Evolutionary conservation across 2,888 invertebrate species (phyloP), one percentile per base, ranked within the genome.

Genomic region (Fragum whitleyi): DNA sequence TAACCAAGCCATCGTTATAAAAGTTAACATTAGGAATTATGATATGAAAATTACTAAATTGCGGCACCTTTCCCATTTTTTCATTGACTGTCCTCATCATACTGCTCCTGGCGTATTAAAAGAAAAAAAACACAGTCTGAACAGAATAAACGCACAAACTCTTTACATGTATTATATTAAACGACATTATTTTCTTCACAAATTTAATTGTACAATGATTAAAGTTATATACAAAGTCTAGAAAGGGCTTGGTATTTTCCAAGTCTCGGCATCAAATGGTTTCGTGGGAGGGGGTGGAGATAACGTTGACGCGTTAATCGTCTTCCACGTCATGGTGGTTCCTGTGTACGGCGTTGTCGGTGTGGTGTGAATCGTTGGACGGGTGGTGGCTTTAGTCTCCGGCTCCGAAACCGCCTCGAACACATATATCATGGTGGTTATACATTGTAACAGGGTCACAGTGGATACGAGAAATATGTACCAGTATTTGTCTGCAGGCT

Each of bases 401-500:
- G 86, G 69, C 0, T 80, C 67, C 0, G 85, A 81, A 2, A 71
- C 57, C 16, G 73, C 81, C 47, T 90, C 88, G 81, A 91, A 93
- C 5, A 91, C 90, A 79, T 90, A 92, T n/a, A 92, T 86, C 74
- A 92, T 92, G 1, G 91, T 89, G 26, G 91, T 91, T 11, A 93
- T 86, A 62, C 90, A 90, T 86, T 93, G 93, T 82, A 92, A 90
- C 6, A 89, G 81, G 57, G 92, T 91, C 23, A 92, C 90, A 0
- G 75, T 79, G 3, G 89, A 90, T 6, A 93, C 83, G 32, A 92
- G 55, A 69, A 92, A 87, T 28, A 92, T 87, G 79, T 90, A 92
- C 93, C 93, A 93, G 85, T 88, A 91, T 72, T 92, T 92, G 80
- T 92, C 92, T 29, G 90, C 88, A 9, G 86, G 83, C 92, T 92